Evolutionary conservation across 2,888 invertebrate species (phyloP).

Genomic region (Platypus cylindrus): DNA sequence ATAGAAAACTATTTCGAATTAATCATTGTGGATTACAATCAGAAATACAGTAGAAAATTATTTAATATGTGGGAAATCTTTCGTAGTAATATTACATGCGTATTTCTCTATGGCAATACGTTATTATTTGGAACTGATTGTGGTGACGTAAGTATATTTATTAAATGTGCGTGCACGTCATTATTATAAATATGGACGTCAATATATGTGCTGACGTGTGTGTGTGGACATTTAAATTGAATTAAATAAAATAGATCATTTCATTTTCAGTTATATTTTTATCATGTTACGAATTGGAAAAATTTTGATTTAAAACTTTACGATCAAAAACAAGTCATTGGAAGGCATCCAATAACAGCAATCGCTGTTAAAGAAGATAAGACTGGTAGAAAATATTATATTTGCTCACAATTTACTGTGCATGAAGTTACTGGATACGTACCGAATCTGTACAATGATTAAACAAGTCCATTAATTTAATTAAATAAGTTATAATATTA

Average conservation of each 20-base stretch:
- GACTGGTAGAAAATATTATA: slow-evolving; percentile 28
- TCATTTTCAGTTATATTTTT: slow-evolving; percentile 30
- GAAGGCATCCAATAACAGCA: slow-evolving; percentile 31
- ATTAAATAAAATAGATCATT: slow-evolving; percentile 6
- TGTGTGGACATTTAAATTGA: too few species aligned
- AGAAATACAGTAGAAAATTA: slow-evolving; percentile 29
- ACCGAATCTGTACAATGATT: slow-evolving; percentile 19
- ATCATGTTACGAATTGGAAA: slow-evolving; percentile 32
- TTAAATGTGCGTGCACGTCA: too few species aligned
- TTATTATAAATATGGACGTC: too few species aligned
- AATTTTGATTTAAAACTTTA: slow-evolving; percentile 30
- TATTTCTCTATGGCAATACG: slow-evolving; percentile 33
- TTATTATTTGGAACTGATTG: slow-evolving; percentile 30
- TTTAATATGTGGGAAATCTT: slow-evolving; percentile 32
- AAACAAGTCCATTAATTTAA: too few species aligned
- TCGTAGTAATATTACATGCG: slow-evolving; percentile 29
- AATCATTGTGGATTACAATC: slow-evolving; percentile 28
- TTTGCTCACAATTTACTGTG: slow-evolving; percentile 30
- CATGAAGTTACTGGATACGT: slow-evolving; percentile 27
- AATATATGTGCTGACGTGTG: too few species aligned
- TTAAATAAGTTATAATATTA: too few species aligned
- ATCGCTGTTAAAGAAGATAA: slow-evolving; percentile 29
- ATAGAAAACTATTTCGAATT: slow-evolving; percentile 31
- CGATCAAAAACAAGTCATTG: slow-evolving; percentile 27
- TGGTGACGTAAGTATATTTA: slow-evolving; percentile 27